These are phyloP conservation scores for Oeneis ivallda DNA, from an alignment of 2,888 invertebrate species.

Conservation along the genomic window DNA sequence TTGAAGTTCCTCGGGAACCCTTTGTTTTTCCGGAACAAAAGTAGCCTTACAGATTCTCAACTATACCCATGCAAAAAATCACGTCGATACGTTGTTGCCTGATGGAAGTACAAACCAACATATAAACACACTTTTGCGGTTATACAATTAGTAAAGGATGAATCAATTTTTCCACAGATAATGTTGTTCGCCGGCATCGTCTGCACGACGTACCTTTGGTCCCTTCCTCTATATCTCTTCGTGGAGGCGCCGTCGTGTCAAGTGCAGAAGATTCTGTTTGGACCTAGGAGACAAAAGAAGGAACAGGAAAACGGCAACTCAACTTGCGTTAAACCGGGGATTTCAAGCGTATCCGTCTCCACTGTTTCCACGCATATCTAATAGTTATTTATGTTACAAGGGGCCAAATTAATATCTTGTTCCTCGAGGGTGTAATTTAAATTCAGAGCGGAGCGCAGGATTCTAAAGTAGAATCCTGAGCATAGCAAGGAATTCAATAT, in stretches of 20 bases:
- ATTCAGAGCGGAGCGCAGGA: too few relatives aligned
- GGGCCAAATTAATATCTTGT: too few relatives aligned
- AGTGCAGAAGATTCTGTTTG: constrained; percentile 67
- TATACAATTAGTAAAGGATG: background rate
- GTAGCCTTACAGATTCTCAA: too few relatives aligned
- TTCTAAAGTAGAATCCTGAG: too few relatives aligned
- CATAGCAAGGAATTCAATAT: too few relatives aligned
- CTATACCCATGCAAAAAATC: too few relatives aligned
- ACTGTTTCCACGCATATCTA: constrained; percentile 75
- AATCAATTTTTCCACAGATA: constrained; percentile 52
- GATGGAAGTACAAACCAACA: too few relatives aligned
- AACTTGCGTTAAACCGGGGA: constrained; percentile 65
- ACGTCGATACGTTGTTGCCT: too few relatives aligned
- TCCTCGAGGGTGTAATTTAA: too few relatives aligned
- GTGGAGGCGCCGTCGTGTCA: constrained; percentile 73
- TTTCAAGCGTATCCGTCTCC: constrained; percentile 67
- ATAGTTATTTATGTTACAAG: constrained; percentile 30
- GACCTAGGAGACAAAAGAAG: constrained; percentile 58
- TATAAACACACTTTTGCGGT: too few relatives aligned
- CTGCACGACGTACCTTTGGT: constrained; percentile 60
- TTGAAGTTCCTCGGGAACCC: too few relatives aligned
- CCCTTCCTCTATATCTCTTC: constrained; percentile 67
- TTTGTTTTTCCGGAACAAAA: too few relatives aligned
- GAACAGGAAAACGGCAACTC: constrained; percentile 54
- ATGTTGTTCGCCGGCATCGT: constrained; percentile 75